Percentiles rank a stretch among this genome's conserved stretches.
phyloP scores from a whole-genome alignment of 2,888 invertebrate genomes.

The Malthinus flaveolus region DNA sequence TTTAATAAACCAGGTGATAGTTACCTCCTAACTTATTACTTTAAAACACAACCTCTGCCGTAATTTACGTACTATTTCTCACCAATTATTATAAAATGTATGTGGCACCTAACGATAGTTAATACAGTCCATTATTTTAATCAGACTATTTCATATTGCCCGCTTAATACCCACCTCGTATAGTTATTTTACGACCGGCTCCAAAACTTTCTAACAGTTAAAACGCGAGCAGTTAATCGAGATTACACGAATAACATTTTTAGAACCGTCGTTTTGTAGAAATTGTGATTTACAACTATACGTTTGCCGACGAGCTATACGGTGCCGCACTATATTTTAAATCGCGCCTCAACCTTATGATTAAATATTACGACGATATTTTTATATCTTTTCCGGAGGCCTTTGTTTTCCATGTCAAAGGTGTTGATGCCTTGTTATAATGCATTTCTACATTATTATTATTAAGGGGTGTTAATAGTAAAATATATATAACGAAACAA shows the following conservation, averaged over 20 bases:
- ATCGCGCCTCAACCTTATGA: constrained; percentile 48
- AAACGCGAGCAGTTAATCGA: too few relatives aligned
- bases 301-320: constrained; percentile 51
- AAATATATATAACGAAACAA: constrained; percentile 12
- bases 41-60: constrained; percentile 11
- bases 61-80: constrained; percentile 38
- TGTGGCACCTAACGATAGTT: constrained; percentile 45
- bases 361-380: constrained; percentile 53
- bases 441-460: constrained; percentile 31
- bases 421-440: constrained; percentile 47
- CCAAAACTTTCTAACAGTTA: too few relatives aligned
- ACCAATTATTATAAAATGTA: constrained; percentile 35
- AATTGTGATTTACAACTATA: constrained; percentile 49
- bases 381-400: constrained; percentile 49
- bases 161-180: constrained; percentile 14
- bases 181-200: neutral
- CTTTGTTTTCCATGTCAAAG: constrained; percentile 41
- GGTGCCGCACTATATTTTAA: constrained; percentile 47
- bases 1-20: constrained; percentile 8
- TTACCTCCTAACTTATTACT: too few relatives aligned
- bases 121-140: constrained; percentile 44
- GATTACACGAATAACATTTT: constrained; percentile 27
- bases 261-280: constrained; percentile 25
- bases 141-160: constrained; percentile 33
- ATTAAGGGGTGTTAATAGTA: constrained; percentile 35